phyloP scores from a whole-genome alignment of 2,113 vertebrate genomes.

The Hystrix cristata region DNA sequence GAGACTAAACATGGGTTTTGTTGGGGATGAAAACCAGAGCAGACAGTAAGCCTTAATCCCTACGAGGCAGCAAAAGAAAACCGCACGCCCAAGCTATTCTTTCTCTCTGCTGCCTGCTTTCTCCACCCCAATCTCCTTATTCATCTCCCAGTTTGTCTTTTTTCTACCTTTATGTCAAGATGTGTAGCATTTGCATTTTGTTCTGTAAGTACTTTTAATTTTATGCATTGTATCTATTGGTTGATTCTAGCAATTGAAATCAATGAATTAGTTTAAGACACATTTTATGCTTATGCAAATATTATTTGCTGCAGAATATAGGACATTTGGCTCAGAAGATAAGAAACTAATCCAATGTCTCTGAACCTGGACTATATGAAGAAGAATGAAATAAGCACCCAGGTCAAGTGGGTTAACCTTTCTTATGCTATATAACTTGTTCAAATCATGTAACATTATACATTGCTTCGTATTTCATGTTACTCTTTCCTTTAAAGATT shows the following conservation, averaged over 20 bases:
- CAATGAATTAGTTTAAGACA: background rate
- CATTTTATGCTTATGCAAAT: background rate
- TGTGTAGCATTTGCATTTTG: constrained; percentile 9
- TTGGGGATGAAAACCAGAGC: background rate
- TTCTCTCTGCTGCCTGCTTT: background rate
- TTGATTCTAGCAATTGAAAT: background rate
- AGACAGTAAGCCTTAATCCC: background rate
- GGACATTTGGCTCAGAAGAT: background rate
- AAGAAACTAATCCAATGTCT: background rate
- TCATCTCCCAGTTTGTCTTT: background rate
- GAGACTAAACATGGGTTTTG: background rate
- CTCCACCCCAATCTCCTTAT: background rate
- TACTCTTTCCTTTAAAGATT: background rate
- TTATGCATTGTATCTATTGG: background rate
- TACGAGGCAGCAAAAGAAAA: background rate
- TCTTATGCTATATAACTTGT: background rate
- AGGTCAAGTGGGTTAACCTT: background rate
- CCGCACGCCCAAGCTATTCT: background rate
- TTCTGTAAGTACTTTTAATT: background rate
- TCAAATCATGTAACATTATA: background rate
- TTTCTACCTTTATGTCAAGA: background rate
- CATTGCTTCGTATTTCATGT: background rate
- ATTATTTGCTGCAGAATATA: constrained; percentile 6
- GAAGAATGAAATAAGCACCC: background rate
- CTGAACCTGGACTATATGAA: background rate